phyloP scores from a whole-genome alignment of 2,797 vertebrate species.

The Helicolenus hilgendorfi region DNA sequence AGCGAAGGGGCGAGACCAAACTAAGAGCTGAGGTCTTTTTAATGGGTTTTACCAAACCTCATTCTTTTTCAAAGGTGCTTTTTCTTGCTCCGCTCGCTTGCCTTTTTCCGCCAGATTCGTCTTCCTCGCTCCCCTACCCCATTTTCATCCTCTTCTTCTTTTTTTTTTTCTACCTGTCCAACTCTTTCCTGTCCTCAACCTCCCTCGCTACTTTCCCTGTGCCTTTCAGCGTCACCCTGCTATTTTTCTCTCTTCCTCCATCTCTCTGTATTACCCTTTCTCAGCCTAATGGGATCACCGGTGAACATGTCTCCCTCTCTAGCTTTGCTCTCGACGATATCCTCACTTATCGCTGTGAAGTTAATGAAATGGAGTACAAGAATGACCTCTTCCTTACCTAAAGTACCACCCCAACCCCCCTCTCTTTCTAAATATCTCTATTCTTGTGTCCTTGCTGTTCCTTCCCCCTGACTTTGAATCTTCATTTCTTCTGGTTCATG shows the following conservation, averaged over 20 bases:
- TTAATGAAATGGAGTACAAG: slow-evolving; percentile 78
- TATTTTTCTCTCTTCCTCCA: slow-evolving; percentile 46
- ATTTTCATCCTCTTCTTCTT: slow-evolving; percentile 35
- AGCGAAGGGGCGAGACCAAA: neutral
- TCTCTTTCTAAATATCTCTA: slow-evolving; percentile 25
- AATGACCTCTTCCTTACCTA: slow-evolving; percentile 51
- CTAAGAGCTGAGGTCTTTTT: slow-evolving; percentile 45
- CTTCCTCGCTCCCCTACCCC: neutral
- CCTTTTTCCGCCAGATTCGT: slow-evolving; percentile 35
- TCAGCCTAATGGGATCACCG: slow-evolving; percentile 79
- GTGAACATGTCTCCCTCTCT: slow-evolving; percentile 66
- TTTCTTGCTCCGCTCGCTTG: slow-evolving; percentile 18
- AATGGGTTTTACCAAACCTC: slow-evolving; percentile 46
- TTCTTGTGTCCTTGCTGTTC: slow-evolving; percentile 21
- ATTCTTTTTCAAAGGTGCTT: slow-evolving; percentile 43
- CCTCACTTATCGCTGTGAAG: slow-evolving; percentile 66
- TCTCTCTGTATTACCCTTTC: slow-evolving; percentile 62
- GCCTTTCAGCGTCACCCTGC: slow-evolving; percentile 45
- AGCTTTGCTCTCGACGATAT: slow-evolving; percentile 49
- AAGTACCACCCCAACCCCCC: neutral
- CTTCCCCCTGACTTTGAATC: slow-evolving; percentile 6
- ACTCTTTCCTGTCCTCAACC: slow-evolving; percentile 30
- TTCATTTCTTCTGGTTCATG: neutral
- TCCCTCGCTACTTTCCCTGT: slow-evolving; percentile 27
- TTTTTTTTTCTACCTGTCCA: slow-evolving; percentile 23